Evolutionary conservation across 2,797 vertebrate species (phyloP), one percentile per base, ranked within the genome.

Genomic region (Falco concolor): DNA sequence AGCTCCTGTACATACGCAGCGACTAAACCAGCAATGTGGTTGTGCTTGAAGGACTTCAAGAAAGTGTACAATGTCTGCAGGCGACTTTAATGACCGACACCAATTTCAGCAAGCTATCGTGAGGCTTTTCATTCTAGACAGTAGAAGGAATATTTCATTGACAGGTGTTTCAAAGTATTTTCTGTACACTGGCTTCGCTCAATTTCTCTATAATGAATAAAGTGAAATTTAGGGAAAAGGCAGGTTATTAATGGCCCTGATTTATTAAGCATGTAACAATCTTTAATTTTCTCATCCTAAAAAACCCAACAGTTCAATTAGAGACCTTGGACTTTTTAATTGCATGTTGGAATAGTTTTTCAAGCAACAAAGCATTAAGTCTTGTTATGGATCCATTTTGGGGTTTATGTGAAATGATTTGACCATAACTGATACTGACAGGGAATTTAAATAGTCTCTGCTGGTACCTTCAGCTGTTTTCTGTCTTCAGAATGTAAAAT

Each of bases 51-150:
- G 12, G 27, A 50, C 77, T 47, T 67, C 21, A 20, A 45, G 80
- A 80, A 95, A 95, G 69, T 76, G 87, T 30, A 59, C 57, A 4
- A 5, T n/a, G 24, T 36, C 64, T 45, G 85, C n/a, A 65, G 84
- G 85, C 34, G 28, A 32, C 36, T 90, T 87, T 83, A 87, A 92
- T 54, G 95, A 96, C 84, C 44, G 95, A 97, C 84, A 70, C 86
- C 0, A 84, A 97, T 76, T 93, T 87, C 88, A 97, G 93, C 78
- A 84, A 96, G 97, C 96, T 81, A 74, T 98, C 93, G 97, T 64
- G 50, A 98, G 95, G 59, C 94, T 99, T 96, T 97, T 97, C 75
- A 98, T 99, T 86, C 97, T 98, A 42, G 98, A 97, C 34, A 90
- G 96, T 65, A 97, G 98, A 91, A 97, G 96, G 69, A 95, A 91